Base-by-base conservation (phyloP, 1,140 invertebrate species). In the Aphelenchoides besseyi region DNA sequence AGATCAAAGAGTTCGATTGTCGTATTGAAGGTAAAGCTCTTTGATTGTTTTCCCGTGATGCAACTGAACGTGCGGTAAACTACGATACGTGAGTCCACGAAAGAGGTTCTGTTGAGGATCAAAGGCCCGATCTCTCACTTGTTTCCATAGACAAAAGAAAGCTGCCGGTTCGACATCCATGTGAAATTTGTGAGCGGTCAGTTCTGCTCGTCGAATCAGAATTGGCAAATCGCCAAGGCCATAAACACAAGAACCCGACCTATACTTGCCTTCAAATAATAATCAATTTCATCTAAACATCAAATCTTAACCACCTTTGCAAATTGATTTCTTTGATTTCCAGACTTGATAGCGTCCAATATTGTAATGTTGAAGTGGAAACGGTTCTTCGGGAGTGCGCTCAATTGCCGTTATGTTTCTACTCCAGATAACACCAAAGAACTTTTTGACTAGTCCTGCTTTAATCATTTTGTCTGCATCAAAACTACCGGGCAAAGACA, bases 141-240 rank as follows among this genome's bases (percentile, higher is more conserved):
- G 28, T 30, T 69, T 33, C 61, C 57, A 70, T 35, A 69, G 29
- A 70, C 70, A 69, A 70, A 71, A 12, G 67, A 70, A 69, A 12
- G 67, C 67, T 3, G 67, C 67, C 32, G 67, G 67, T 29, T 69
- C 66, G 64, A 70, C 61, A 62, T 69, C 67, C 33, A 69, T 69
- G 29, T 69, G 33, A 18, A 69, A 71, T 29, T 69, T 69, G 64
- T 69, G 67, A 23, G 67, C 67, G 12, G 33, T 23, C n/a, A 69
- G 67, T 69, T 69, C 67, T 12, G 57, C 63, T n/a, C 67, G 68
- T 26, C 26, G 16, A 28, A 69, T 2, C 9, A 69, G 68, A 23
- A 1, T 37, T 0, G 64, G 67, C 23, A 69, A 23, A 30, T 69
- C 67, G 9, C 16, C 12, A 2, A 69, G 18, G 2, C 67, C 67